A percentile compares a stretch with the other conserved stretches of the same genome.
phyloP scores from a whole-genome alignment of 1,140 invertebrate species.

The Anadara kagoshimensis region DNA sequence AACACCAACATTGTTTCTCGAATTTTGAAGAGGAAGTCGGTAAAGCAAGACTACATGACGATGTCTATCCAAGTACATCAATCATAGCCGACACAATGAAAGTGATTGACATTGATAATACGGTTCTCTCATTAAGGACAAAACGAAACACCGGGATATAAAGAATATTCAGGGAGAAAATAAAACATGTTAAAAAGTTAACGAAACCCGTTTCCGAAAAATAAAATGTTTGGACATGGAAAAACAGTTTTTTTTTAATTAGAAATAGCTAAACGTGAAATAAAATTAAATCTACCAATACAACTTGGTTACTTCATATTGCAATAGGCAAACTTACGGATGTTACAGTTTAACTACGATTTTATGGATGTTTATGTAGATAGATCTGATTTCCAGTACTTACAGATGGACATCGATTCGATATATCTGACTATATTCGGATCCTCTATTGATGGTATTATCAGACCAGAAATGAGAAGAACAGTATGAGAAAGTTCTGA shows the following conservation, averaged over 20 bases:
- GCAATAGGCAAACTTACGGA: constrained; percentile 42
- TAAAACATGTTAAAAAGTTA: constrained; percentile 9
- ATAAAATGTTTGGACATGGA: constrained; percentile 4
- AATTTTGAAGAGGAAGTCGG: constrained; percentile 34
- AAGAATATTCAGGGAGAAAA: constrained; percentile 30
- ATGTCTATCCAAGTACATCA: constrained; percentile 18
- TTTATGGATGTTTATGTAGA: constrained; percentile 42
- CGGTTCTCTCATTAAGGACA: constrained; percentile 37
- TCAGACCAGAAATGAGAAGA: constrained; percentile 12
- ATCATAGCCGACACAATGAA: constrained; percentile 52
- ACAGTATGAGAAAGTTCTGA: neutral
- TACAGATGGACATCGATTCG: constrained; percentile 45
- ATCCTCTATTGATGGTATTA: constrained; percentile 4
- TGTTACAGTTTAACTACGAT: constrained; percentile 52
- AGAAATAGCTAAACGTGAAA: constrained; percentile 23
- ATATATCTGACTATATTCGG: constrained; percentile 36
- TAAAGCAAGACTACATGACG: constrained; percentile 38
- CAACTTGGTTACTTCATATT: constrained; percentile 40
- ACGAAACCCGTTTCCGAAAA: constrained; percentile 23
- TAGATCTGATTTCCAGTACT: constrained; percentile 33
- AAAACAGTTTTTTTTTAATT: constrained; percentile 25
- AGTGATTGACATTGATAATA: constrained; percentile 35
- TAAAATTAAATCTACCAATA: constrained; percentile 31
- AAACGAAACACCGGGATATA: constrained; percentile 33
- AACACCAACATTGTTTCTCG: constrained; percentile 29